A percentile compares a stretch with the other conserved stretches of the same genome.
phyloP scores from a whole-genome alignment of 2,888 invertebrate genomes.

The Papilio gigon region DNA sequence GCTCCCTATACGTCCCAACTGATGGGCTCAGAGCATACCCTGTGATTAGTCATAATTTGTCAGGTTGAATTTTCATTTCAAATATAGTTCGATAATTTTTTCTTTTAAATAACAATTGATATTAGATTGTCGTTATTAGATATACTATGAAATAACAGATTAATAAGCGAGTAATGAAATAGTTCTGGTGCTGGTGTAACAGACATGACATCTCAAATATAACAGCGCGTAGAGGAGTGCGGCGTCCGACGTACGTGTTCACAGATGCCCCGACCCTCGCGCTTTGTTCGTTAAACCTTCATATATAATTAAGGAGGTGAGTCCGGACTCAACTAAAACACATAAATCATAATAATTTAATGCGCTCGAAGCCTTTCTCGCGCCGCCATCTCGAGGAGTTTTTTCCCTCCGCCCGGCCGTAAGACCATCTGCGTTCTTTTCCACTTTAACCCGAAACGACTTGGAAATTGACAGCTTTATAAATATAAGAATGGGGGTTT shows the following conservation, averaged over 20 bases:
- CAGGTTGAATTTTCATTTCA: background rate
- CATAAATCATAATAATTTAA: slow-evolving; percentile 82
- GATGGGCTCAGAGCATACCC: no score
- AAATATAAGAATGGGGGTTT: slow-evolving; percentile 61
- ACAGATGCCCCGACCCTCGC: slow-evolving; percentile 51
- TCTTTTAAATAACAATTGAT: background rate
- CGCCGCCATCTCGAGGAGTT: slow-evolving; percentile 55
- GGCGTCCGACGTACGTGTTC: slow-evolving; percentile 33
- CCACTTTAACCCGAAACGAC: slow-evolving; percentile 66
- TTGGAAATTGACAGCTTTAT: slow-evolving; percentile 76
- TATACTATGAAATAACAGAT: background rate
- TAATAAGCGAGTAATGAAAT: background rate
- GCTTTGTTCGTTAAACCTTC: slow-evolving; percentile 73
- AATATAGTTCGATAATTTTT: background rate
- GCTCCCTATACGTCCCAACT: no score
- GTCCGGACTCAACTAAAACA: slow-evolving; percentile 68
- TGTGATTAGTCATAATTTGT: no score
- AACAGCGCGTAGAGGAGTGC: background rate
- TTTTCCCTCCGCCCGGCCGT: slow-evolving; percentile 69
- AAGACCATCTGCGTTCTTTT: slow-evolving; percentile 67
- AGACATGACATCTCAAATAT: background rate
- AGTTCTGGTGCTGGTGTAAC: background rate
- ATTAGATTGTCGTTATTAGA: background rate
- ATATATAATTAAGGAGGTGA: slow-evolving; percentile 77
- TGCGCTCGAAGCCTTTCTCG: slow-evolving; percentile 69